Conservation (phyloP, 1,140 invertebrate genomes). For the Bilobella aurantiaca region DNA sequence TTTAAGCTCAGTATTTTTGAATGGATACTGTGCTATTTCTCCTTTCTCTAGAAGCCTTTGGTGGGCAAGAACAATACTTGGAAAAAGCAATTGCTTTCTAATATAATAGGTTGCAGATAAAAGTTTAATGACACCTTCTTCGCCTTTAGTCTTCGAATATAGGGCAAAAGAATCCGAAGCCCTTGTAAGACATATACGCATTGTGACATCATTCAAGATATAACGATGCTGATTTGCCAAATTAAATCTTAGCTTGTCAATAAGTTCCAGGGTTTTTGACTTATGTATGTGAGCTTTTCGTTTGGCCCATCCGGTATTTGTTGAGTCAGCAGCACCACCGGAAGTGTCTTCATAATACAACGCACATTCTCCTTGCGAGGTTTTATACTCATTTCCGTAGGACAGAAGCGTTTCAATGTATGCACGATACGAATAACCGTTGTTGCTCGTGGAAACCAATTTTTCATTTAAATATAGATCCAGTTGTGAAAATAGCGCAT, state of each 20-base stretch:
- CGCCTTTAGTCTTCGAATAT: background rate
- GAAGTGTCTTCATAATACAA: constrained; percentile 14
- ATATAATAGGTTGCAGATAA: constrained; percentile 15
- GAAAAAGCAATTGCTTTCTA: constrained; percentile 15
- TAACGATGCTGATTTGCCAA: constrained; percentile 16
- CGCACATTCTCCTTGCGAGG: constrained; percentile 38
- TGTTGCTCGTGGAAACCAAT: constrained; percentile 39
- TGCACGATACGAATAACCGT: constrained; percentile 41
- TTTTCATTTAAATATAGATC: constrained; percentile 43
- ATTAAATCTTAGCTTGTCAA: constrained; percentile 19
- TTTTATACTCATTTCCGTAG: constrained; percentile 39
- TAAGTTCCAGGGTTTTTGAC: constrained; percentile 15
- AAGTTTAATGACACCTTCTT: constrained; percentile 9
- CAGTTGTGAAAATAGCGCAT: constrained; percentile 31
- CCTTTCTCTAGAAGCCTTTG: constrained; percentile 17
- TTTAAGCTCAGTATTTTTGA: constrained; percentile 9
- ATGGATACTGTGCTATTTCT: constrained; percentile 16
- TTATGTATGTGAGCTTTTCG: constrained; percentile 1
- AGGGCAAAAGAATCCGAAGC: constrained; percentile 13
- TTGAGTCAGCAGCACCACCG: background rate
- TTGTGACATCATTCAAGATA: constrained; percentile 18
- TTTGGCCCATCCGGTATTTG: constrained; percentile 11
- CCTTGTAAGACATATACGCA: constrained; percentile 15
- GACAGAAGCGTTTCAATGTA: constrained; percentile 42
- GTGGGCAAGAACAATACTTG: constrained; percentile 13